Base-by-base conservation (phyloP, 2,797 vertebrate species). In the Myiotriccus ornatus region DNA sequence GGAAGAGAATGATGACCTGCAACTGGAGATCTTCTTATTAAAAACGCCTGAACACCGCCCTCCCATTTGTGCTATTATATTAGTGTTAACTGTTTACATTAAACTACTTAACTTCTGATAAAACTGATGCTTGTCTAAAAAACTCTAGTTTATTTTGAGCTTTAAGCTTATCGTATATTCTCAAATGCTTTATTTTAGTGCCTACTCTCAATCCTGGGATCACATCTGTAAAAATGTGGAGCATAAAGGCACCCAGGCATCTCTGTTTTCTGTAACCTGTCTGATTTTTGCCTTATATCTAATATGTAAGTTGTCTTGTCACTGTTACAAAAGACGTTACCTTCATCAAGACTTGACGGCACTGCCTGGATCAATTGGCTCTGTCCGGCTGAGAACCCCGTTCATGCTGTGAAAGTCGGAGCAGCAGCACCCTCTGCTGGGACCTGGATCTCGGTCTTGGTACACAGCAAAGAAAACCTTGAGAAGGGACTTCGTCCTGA, bases 381-480 rank as follows among this genome's bases (percentile, higher is more conserved):
- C 20, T 3, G 39, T 3, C 22, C 46, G 0, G 28, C 60, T 19
- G 2, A 3, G 30, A 5, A 1, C 10, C 2, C 3, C 1, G 8
- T 0, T 14, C 2, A 3, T 1, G 4, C 37, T 0, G 9, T 0
- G 27, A 2, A 1, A 20, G 28, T 4, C 3, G 81, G 85, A 49
- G 74, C 90, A 53, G 87, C 63, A 96, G 94, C 95, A 3, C 92
- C 95, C 92, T 94, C 96, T 97, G 86, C 93, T 77, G 96, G 95
- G 49, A 4, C 8, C 23, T 1, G 20, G 3, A 3, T 2, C 56
- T 0, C 30, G 0, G 1, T 7, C 35, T 10, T 0, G 30, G 3
- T 1, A 1, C 9, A 0, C 24, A 0, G 15, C 49, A 0, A 7
- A 27, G 7, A 43, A 13, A 35, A 7, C 21, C 28, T 23, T 0